Evolutionary conservation across 2,797 vertebrate genomes (phyloP).

Genomic region (Momotus momota): DNA sequence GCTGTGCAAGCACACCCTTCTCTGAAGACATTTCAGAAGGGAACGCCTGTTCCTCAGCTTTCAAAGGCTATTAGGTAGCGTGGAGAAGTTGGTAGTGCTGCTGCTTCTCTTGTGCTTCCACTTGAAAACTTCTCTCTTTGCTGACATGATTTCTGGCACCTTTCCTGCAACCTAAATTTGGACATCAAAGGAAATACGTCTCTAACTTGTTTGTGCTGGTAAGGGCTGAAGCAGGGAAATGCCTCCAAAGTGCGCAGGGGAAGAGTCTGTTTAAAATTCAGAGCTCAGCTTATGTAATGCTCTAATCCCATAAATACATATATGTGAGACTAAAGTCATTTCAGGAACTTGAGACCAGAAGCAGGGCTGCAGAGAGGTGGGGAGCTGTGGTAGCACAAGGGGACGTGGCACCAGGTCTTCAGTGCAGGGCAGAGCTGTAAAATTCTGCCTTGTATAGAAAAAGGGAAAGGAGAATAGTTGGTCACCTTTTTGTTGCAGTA

Average conservation of each 20-base stretch:
- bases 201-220: neutral
- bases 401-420: neutral
- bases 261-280: neutral
- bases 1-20: neutral
- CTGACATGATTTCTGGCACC: constrained; percentile 11
- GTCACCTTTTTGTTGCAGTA: neutral
- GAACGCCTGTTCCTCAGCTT: neutral
- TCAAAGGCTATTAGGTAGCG: neutral
- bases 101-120: neutral
- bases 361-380: neutral
- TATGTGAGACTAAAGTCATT: neutral
- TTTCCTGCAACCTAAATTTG: constrained; percentile 5
- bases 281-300: neutral
- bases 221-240: neutral
- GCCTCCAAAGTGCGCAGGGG: neutral
- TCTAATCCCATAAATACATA: neutral
- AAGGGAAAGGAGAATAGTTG: neutral
- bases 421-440: neutral
- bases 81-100: neutral
- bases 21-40: neutral
- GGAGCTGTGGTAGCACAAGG: neutral
- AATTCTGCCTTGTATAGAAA: fast-evolving
- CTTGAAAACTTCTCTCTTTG: neutral
- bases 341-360: neutral
- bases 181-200: neutral